These are phyloP conservation scores for Actenoides hombroni DNA, from an alignment of 2,113 vertebrate species.

Conservation along the genomic window DNA sequence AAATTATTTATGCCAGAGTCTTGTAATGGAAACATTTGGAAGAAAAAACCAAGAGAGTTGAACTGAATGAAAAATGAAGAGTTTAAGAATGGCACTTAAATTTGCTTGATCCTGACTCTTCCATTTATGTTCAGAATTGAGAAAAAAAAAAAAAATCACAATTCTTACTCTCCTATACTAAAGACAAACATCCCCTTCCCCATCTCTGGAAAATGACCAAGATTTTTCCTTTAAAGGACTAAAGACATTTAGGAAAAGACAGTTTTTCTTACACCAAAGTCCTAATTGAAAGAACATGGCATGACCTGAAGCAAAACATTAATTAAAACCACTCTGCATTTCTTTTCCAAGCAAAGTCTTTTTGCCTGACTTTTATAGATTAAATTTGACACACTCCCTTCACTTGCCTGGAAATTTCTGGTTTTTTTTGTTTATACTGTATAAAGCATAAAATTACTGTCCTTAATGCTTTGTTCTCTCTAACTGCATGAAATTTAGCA, in stretches of 20 bases:
- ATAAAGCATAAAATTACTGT: slow-evolving; percentile 29
- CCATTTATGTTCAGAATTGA: background rate
- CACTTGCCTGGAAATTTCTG: slow-evolving; percentile 39
- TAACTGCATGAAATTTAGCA: slow-evolving; percentile 31
- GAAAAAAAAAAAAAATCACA: background rate
- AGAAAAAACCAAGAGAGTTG: background rate
- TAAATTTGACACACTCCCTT: slow-evolving; percentile 26
- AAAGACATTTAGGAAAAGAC: background rate
- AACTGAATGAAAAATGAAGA: background rate
- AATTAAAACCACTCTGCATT: slow-evolving; percentile 60
- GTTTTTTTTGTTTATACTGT: slow-evolving; percentile 6
- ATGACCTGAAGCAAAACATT: slow-evolving; percentile 62
- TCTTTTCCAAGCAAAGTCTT: slow-evolving; percentile 20
- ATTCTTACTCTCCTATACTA: background rate
- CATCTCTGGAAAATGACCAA: background rate
- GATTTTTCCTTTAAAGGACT: slow-evolving; percentile 12
- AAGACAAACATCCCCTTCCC: background rate
- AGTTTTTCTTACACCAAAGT: slow-evolving; percentile 24
- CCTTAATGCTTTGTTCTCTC: slow-evolving; percentile 39
- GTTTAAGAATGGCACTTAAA: background rate
- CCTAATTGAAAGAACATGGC: slow-evolving; percentile 65
- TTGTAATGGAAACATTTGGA: background rate
- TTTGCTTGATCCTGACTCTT: background rate
- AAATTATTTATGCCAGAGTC: background rate
- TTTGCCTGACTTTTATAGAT: slow-evolving; percentile 28